These are phyloP conservation scores for Micrastur ruficollis DNA, from an alignment of 2,797 vertebrate species.

Conservation along the genomic window DNA sequence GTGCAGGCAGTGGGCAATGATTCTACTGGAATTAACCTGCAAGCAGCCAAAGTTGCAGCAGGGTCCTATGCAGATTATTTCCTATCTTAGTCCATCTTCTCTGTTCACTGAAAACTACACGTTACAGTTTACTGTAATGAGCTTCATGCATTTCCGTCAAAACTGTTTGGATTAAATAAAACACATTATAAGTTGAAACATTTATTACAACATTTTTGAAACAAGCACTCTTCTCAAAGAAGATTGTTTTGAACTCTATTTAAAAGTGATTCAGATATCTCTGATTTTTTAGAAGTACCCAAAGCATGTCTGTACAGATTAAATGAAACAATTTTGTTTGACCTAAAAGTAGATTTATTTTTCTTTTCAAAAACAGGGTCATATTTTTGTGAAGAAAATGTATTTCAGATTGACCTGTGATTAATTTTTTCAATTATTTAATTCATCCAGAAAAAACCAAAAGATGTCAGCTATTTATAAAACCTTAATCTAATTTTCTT, in stretches of 20 bases:
- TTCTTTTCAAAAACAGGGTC: neutral
- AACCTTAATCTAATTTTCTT: constrained; percentile 13
- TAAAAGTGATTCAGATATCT: neutral
- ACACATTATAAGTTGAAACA: neutral
- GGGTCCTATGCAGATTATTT: neutral
- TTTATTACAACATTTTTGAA: neutral
- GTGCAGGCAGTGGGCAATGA: neutral
- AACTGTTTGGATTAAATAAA: neutral
- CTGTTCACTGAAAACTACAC: neutral
- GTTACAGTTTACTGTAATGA: neutral
- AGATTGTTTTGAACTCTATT: neutral
- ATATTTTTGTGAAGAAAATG: neutral
- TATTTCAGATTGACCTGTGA: neutral
- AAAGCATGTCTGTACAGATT: neutral
- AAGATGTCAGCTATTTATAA: neutral
- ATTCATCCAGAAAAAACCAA: neutral
- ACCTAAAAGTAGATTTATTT: neutral
- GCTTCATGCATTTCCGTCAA: neutral
- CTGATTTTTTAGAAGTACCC: neutral
- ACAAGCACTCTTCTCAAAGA: neutral
- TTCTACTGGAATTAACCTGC: neutral
- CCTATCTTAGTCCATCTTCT: neutral
- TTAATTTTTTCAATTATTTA: neutral
- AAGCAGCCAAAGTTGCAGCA: neutral
- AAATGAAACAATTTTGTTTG: neutral